Base-by-base conservation (phyloP, 2,797 vertebrate species). In the Xiphophorus birchmanni region DNA sequence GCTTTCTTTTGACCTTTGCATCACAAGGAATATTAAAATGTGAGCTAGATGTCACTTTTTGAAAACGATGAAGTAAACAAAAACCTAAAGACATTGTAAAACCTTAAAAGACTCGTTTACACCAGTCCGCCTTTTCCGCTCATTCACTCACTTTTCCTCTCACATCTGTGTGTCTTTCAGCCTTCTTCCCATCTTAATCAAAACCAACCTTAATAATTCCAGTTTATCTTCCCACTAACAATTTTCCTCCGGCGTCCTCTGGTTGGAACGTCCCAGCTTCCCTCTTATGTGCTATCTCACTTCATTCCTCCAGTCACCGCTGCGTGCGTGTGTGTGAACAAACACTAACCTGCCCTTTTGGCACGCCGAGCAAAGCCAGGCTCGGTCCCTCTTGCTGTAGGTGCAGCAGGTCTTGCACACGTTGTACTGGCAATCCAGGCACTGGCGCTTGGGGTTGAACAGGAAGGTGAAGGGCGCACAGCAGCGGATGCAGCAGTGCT, bases 401-500 rank as follows among this genome's bases (percentile, higher is more conserved):
- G 96, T 94, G 92, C 98, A 94, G 95, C 98, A 99, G 96, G 93
- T 95, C 95, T 97, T 98, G 95, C 98, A 99, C 90, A 99, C 95
- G 87, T 98, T 98, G 95, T 97, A 99, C 87, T 95, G 96, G 94
- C 98, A 99, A 86, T 99, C 97, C 72, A 96, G 95, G 67, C 98
- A 99, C 79, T 92, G 96, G 45, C 97, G 96, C 90, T 96, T 97
- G 84, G 97, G 97, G 94, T 99, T 99, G 94, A 99, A 95, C 35
- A 99, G 96, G 91, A 99, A 99, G 15, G 97, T 97, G 96, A 99
- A 99, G 82, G 98, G 97, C 9, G 96, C 88, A 45, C 98, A 99
- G 94, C 98, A 99, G 89, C 98, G 97, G 94, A 99, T 99, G 84
- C 98, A 99, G 95, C 98, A 99, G 91, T 96, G 97, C 90, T 99